These are phyloP conservation scores for Ophioninae sp. DNA, from an alignment of 2,888 invertebrate genomes.

Conservation along the genomic window DNA sequence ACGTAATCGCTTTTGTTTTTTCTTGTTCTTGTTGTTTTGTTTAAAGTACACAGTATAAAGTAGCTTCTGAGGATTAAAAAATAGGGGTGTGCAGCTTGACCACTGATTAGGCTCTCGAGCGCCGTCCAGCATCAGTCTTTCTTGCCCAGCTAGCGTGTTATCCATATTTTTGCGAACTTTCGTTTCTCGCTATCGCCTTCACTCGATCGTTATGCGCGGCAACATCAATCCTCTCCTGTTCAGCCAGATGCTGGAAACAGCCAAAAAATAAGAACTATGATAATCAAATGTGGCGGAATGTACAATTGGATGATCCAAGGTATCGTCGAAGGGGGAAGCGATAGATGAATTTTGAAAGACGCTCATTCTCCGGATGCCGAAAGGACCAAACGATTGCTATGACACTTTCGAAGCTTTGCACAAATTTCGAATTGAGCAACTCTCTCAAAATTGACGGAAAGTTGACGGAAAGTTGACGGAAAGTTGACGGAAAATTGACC, in stretches of 20 bases:
- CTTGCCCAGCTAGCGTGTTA: slow-evolving; percentile 66
- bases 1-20: slow-evolving; percentile 31
- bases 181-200: slow-evolving; percentile 63
- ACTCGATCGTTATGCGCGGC: slow-evolving; percentile 77
- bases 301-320: too few species aligned
- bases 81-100: slow-evolving; percentile 67
- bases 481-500: too few species aligned
- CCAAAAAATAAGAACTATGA: slow-evolving; percentile 68
- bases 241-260: slow-evolving; percentile 86
- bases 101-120: slow-evolving; percentile 70
- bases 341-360: too few species aligned
- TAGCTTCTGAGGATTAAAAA: slow-evolving; percentile 58
- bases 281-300: slow-evolving; percentile 1
- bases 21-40: slow-evolving; percentile 16
- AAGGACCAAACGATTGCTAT: too few species aligned
- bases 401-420: too few species aligned
- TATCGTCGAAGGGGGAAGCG: too few species aligned
- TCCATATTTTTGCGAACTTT: slow-evolving; percentile 47
- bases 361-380: too few species aligned
- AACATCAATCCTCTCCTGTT: slow-evolving; percentile 81
- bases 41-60: slow-evolving; percentile 69
- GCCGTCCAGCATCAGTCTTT: slow-evolving; percentile 75
- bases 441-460: too few species aligned
- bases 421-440: too few species aligned
- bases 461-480: too few species aligned